Percentiles rank a stretch among this genome's conserved stretches.
Evolutionary conservation across 2,888 invertebrate genomes (phyloP).

Genomic region (Rotaria socialis): DNA sequence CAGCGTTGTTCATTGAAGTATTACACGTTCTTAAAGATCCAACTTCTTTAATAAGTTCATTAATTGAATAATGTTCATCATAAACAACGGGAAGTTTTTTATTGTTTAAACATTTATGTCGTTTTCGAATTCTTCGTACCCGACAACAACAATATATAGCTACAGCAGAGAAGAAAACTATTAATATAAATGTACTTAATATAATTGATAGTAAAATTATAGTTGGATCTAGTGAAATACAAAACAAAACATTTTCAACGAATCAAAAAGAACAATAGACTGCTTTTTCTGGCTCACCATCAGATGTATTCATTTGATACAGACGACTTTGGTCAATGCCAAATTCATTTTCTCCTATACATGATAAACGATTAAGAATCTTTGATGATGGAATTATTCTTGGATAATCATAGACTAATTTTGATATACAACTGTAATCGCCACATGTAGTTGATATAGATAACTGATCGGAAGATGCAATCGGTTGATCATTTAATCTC

Average conservation of each 20-base stretch:
- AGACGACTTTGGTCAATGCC: constrained; percentile 17
- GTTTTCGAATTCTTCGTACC: neutral
- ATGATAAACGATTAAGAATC: constrained; percentile 14
- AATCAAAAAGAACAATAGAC: neutral
- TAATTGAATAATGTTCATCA: constrained; percentile 35
- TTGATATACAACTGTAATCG: neutral
- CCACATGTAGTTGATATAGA: neutral
- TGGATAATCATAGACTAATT: neutral
- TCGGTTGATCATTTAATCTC: neutral
- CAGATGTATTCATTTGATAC: neutral
- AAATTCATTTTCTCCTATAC: constrained; percentile 28
- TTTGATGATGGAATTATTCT: neutral
- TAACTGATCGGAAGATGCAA: neutral
- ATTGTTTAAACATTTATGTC: neutral
- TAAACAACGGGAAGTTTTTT: constrained; percentile 24
- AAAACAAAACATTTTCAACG: neutral
- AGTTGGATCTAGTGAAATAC: neutral
- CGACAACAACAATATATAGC: constrained; percentile 22
- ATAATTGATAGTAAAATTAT: neutral
- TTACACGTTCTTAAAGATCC: neutral
- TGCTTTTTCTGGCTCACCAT: neutral
- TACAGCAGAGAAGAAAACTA: neutral
- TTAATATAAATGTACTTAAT: constrained; percentile 10
- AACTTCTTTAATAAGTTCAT: constrained; percentile 14
- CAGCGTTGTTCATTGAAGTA: neutral